phyloP scores from a whole-genome alignment of 2,797 vertebrate species.

The Clarias pachynema region DNA sequence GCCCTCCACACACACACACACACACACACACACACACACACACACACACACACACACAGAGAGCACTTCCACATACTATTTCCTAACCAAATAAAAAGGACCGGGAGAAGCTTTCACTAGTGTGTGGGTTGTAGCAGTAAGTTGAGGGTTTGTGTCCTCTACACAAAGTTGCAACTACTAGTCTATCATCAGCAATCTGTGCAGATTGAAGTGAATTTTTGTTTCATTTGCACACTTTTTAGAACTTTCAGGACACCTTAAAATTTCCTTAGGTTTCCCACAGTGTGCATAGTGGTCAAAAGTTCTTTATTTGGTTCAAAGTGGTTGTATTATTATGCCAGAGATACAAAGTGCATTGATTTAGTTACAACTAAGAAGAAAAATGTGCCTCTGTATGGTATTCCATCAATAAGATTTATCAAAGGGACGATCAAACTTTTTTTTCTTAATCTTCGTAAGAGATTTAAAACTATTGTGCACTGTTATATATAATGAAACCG shows the following conservation, averaged over 20 bases:
- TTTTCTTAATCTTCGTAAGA: neutral
- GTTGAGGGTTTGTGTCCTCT: neutral
- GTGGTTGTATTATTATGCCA: neutral
- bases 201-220: neutral
- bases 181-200: neutral
- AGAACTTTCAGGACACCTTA: neutral
- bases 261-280: neutral
- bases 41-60: slow-evolving; percentile 13
- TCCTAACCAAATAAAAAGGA: slow-evolving; percentile 11
- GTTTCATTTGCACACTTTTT: neutral
- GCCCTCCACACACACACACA: slow-evolving; percentile 2
- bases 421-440: neutral
- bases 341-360: neutral
- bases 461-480: neutral
- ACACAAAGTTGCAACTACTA: neutral
- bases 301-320: neutral
- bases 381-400: neutral
- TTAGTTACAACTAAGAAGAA: neutral
- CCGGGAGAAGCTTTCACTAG: neutral
- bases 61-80: slow-evolving; percentile 2
- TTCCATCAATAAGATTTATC: neutral
- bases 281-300: neutral
- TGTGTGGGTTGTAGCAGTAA: neutral
- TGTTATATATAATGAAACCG: neutral
- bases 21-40: neutral